Evolutionary conservation across 2,888 invertebrate species (phyloP), one percentile per base, ranked within the genome.

Genomic region (Acrobasis consociella): DNA sequence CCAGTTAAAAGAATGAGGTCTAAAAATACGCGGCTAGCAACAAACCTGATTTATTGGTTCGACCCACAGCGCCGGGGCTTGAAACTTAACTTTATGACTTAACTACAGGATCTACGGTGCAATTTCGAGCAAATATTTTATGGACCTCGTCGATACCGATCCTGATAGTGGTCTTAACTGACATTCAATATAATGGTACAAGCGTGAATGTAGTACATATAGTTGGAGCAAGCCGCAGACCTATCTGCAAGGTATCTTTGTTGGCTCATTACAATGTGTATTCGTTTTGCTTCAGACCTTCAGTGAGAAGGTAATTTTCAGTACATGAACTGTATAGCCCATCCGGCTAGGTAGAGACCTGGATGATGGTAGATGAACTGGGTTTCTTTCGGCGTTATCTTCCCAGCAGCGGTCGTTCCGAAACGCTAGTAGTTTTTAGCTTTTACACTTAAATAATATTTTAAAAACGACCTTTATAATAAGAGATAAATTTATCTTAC

Each of bases 21-120:
- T 82, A 79, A 80, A 83, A 80, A 83, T 83, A 82, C 70, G 68
- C 69, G 77, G 75, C 71, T 80, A 76, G 83, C 76, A 81, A 80
- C 80, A 81, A 81, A 83, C 83, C 79, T 72, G 82, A 82, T 82
- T 81, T 79, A 78, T 81, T 72, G 69, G 73, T 66, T 66, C 70
- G 70, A 72, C 73, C 73, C 72, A 73, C 75, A 67, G 67, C 72
- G 69, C 67, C 68, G 31, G 17, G 51, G 22, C 16, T 38, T 9
- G 7, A 11, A 16, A 58, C 53, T 59, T 64, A 72, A 74, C 71
- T 78, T 73, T 74, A 73, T 73, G 67, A 67, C 69, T 73, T 74
- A 77, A 69, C 71, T 70, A 66, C 69, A 62, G 59, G 62, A 65
- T 68, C 69, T 75, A 73, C 69, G 72, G 68, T 71, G 67, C 67